Base-by-base conservation (phyloP, 2,797 vertebrate species). In the Setipinna tenuifilis region DNA sequence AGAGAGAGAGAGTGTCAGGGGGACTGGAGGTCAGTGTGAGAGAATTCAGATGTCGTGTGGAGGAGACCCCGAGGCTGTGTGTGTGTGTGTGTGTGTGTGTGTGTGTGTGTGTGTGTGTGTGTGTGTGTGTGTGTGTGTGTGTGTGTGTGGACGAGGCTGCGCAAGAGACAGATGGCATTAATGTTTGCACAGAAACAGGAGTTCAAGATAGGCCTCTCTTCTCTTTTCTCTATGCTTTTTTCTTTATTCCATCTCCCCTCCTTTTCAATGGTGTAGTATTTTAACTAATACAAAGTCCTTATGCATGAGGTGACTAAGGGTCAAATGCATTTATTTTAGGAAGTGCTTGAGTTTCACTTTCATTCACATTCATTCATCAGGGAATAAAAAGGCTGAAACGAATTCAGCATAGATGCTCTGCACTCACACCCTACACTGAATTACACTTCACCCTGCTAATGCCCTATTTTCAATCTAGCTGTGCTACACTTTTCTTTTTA, bases 81-180 rank as follows among this genome's bases (percentile, higher is more conserved):
- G 91, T 94, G 90, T 90, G 92, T 82, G 80, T 83, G 84, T 65
- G 68, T 83, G 48, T 21, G 71, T 11, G 71, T 68, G 84, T 82
- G 81, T 54, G 50, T 78, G 86, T 62, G 86, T 87, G 65, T 57
- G 83, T 61, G 54, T 82, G 86, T 84, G 62, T 83, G 62, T 61
- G 86, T 71, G 46, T 81, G 86, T 83, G 82, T 71, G 75, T 25
- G 84, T 41, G 82, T 84, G 28, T 23, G 75, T 19, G 48, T 93
- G 87, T 92, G 91, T 88, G 88, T 90, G 61, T 92, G 92, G 16
- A 6, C 4, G 31, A 17, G 31, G 89, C 90, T 89, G 87, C 85
- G 90, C 88, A 87, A 90, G 93, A 93, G 95, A 92, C 95, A 96
- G 95, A 96, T 95, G 95, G 95, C 90, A 85, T 23, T 50, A 11